Evolutionary conservation across 2,888 invertebrate genomes (phyloP).

Genomic region (Bhutanitis thaidina): DNA sequence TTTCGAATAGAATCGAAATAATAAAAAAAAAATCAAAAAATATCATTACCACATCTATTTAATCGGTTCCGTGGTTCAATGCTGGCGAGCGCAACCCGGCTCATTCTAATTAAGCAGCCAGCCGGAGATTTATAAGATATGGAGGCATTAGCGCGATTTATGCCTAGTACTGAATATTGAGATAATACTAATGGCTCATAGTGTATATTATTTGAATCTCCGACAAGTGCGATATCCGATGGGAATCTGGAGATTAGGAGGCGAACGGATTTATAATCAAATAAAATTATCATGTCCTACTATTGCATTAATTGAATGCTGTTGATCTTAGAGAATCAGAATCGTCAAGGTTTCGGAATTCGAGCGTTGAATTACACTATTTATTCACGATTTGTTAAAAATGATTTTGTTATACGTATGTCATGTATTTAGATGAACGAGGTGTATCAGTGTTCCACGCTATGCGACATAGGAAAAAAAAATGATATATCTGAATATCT

Average conservation of each 20-base stretch:
- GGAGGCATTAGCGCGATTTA: constrained; percentile 74
- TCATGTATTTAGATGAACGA: too few species aligned
- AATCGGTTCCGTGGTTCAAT: not conserved
- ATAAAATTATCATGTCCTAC: constrained; percentile 8
- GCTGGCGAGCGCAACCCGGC: constrained; percentile 25
- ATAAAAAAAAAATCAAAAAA: too few species aligned
- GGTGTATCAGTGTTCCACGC: too few species aligned
- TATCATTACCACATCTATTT: constrained; percentile 3
- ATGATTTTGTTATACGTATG: too few species aligned
- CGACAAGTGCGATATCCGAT: constrained; percentile 27
- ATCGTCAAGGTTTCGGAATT: too few species aligned
- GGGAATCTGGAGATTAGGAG: constrained; percentile 21
- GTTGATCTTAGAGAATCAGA: too few species aligned
- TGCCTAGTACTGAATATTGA: constrained; percentile 68
- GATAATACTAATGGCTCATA: constrained; percentile 62
- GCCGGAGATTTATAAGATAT: constrained; percentile 74
- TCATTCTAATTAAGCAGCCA: constrained; percentile 72
- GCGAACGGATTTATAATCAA: constrained; percentile 7
- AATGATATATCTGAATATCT: too few species aligned
- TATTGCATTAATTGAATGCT: not conserved
- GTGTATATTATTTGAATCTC: constrained; percentile 34
- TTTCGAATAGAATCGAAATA: too few species aligned
- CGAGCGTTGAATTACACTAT: too few species aligned
- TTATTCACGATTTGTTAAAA: too few species aligned
- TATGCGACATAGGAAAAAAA: too few species aligned